These are phyloP conservation scores for Calonectris borealis DNA, from an alignment of 2,113 vertebrate genomes.

Conservation along the genomic window DNA sequence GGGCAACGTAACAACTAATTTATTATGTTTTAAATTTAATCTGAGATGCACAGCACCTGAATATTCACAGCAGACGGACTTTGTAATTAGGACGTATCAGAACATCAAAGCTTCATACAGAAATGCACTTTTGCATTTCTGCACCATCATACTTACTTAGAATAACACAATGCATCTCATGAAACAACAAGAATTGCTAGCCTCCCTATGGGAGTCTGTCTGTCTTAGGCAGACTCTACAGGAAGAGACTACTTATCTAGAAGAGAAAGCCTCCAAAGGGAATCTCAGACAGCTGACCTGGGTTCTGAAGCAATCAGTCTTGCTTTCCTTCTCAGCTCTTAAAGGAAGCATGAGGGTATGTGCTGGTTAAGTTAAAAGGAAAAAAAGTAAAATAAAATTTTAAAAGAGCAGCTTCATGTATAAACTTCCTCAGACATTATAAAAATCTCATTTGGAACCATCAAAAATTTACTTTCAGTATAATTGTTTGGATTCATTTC, in stretches of 20 bases:
- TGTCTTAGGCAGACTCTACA: not conserved
- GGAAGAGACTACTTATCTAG: not conserved
- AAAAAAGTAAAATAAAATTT: not conserved
- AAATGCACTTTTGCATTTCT: not conserved
- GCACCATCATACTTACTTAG: not conserved
- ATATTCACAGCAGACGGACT: not conserved
- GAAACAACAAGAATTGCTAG: not conserved
- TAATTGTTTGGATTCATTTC: not conserved
- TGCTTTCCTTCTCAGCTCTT: not conserved
- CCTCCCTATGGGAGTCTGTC: not conserved
- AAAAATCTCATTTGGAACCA: not conserved
- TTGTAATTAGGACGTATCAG: fast-evolving
- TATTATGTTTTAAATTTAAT: not conserved
- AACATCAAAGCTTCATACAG: not conserved
- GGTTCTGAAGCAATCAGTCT: not conserved
- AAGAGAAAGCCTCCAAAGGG: not conserved
- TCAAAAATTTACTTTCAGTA: not conserved
- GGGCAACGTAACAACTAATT: not conserved
- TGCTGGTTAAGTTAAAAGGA: not conserved
- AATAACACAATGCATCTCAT: not conserved
- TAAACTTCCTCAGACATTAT: not conserved
- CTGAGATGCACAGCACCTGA: not conserved
- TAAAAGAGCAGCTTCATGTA: not conserved
- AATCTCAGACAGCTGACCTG: not conserved
- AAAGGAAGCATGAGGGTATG: not conserved